Evolutionary conservation across 1,140 invertebrate species (phyloP).

Genomic region (Drosophila sproati): DNA sequence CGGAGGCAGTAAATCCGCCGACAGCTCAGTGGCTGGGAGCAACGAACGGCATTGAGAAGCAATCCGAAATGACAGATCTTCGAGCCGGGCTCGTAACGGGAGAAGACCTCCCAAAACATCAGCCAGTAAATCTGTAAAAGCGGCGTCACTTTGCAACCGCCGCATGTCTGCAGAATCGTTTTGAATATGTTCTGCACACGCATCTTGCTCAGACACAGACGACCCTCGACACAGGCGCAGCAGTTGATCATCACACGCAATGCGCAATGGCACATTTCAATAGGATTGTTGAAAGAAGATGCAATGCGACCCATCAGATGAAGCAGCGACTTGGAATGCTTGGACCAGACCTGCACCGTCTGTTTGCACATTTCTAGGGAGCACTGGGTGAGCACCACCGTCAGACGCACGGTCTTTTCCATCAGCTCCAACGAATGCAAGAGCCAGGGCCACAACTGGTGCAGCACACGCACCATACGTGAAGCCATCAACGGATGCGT

Average conservation of each 20-base stretch:
- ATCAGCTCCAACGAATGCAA: conserved; percentile 60
- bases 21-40: conserved; percentile 8
- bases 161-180: conserved; percentile 64
- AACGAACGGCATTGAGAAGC: conserved; percentile 47
- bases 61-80: conserved; percentile 58
- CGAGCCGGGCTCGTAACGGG: conserved; percentile 82
- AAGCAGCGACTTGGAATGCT: conserved; percentile 53
- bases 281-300: not conserved
- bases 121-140: conserved; percentile 84
- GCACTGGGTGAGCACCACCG: conserved; percentile 63
- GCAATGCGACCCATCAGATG: conserved; percentile 64
- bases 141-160: conserved; percentile 77
- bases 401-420: conserved; percentile 46
- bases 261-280: conserved; percentile 13
- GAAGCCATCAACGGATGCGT: conserved; percentile 44
- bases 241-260: conserved; percentile 71
- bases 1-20: conserved; percentile 53
- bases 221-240: conserved; percentile 69
- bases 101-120: conserved; percentile 85
- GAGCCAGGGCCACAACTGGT: conserved; percentile 73
- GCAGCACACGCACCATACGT: conserved; percentile 29
- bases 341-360: conserved; percentile 32
- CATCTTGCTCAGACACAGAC: conserved; percentile 62
- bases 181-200: conserved; percentile 83
- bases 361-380: conserved; percentile 74